These are phyloP conservation scores for Hippocampus barbouri DNA, from an alignment of 2,113 vertebrate genomes.

Conservation along the genomic window DNA sequence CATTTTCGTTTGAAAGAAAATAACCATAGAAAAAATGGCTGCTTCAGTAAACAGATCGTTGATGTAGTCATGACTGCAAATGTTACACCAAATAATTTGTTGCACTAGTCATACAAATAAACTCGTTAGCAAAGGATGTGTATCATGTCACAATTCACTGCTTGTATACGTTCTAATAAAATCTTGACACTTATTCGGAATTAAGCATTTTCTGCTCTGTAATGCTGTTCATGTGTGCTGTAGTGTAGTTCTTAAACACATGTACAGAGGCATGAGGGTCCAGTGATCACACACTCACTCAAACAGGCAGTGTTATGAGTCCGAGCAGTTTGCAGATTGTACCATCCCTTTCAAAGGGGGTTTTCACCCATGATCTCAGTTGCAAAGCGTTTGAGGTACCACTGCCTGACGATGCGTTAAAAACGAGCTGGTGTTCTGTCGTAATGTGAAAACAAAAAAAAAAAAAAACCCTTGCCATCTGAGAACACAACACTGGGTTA, in stretches of 20 bases:
- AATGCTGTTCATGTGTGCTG: background rate
- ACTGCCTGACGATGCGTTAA: background rate
- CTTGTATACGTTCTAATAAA: constrained; percentile 24
- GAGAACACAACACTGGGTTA: constrained; percentile 5
- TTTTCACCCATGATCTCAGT: background rate
- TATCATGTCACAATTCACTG: constrained; percentile 17
- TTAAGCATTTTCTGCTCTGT: background rate
- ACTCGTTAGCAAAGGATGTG: background rate
- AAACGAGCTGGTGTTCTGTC: constrained; percentile 22
- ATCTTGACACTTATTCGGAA: constrained; percentile 9
- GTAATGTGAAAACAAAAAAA: constrained; percentile 10
- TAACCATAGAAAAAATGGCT: background rate
- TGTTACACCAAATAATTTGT: constrained; percentile 18
- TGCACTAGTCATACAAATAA: constrained; percentile 11
- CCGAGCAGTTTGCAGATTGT: background rate
- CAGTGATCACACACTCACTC: constrained; percentile 20
- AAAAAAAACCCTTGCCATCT: constrained; percentile 20
- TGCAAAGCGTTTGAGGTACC: constrained; percentile 13
- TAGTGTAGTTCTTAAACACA: constrained; percentile 18
- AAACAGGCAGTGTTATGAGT: constrained; percentile 24
- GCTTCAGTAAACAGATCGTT: background rate
- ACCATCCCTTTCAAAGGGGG: no score
- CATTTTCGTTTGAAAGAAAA: background rate
- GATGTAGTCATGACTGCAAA: background rate
- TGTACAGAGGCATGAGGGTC: constrained; percentile 33